phyloP scores from a whole-genome alignment of 2,797 vertebrate genomes.

The Myiotriccus ornatus region DNA sequence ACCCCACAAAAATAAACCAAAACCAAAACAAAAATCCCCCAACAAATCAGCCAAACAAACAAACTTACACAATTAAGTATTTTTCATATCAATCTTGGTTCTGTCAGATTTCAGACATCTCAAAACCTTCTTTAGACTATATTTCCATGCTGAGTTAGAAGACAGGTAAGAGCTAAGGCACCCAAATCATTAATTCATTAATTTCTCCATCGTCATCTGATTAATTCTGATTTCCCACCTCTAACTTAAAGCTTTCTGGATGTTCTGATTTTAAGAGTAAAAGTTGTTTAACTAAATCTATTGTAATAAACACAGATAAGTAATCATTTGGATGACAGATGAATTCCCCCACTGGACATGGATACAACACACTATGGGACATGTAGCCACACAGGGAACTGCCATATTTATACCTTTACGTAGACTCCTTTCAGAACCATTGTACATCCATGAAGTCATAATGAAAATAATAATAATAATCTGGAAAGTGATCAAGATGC shows the following conservation, averaged over 20 bases:
- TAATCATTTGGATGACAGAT: not conserved
- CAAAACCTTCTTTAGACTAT: not conserved
- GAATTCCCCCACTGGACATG: not conserved
- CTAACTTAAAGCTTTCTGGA: not conserved
- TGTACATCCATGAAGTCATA: not conserved
- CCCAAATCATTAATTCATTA: not conserved
- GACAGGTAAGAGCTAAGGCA: rapidly evolving
- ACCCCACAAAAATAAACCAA: not conserved
- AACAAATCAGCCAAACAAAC: not conserved
- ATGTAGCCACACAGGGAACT: not conserved
- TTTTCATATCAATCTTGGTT: not conserved
- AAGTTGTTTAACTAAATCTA: not conserved
- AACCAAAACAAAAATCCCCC: not conserved
- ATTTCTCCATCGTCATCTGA: not conserved
- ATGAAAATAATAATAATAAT: not conserved
- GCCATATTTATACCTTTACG: not conserved
- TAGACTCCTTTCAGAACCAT: not conserved
- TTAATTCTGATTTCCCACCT: not conserved
- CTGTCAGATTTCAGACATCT: not conserved
- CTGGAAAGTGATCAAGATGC: not conserved
- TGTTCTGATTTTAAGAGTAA: not conserved
- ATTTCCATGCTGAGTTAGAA: not conserved
- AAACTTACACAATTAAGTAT: not conserved
- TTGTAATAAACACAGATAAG: not conserved
- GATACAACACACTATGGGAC: not conserved